Evolutionary conservation across 2,888 invertebrate species (phyloP).

Genomic region (Kuschelorhynchus macadamiae): DNA sequence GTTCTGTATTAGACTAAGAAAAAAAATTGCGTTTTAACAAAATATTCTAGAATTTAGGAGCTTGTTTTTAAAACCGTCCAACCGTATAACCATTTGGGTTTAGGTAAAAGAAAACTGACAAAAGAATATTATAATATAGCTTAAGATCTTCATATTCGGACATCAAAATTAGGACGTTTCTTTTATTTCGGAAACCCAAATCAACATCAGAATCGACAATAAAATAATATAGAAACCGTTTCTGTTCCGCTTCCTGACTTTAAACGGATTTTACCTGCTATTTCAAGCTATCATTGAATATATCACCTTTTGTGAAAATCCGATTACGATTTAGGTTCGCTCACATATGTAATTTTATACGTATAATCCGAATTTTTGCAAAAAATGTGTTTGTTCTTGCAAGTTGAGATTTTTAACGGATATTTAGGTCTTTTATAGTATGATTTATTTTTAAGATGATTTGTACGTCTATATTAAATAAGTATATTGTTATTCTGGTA

Average conservation of each 20-base stretch:
- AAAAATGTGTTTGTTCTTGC: constrained; percentile 30
- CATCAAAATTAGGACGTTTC: constrained; percentile 40
- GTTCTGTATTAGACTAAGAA: too few relatives aligned
- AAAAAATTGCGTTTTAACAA: too few relatives aligned
- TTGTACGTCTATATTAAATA: too few relatives aligned
- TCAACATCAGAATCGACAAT: constrained; percentile 34
- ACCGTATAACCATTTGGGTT: not conserved
- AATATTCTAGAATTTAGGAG: too few relatives aligned
- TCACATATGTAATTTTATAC: constrained; percentile 43
- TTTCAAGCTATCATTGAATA: constrained; percentile 27
- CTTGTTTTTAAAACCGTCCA: constrained; percentile 7
- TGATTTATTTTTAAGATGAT: not conserved
- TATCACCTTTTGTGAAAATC: constrained; percentile 44
- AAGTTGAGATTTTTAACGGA: constrained; percentile 22
- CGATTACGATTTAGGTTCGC: constrained; percentile 33
- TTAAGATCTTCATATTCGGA: constrained; percentile 14
- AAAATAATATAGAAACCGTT: constrained; percentile 14
- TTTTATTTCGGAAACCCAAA: constrained; percentile 28
- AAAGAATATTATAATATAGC: constrained; percentile 23
- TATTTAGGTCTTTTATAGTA: not conserved
- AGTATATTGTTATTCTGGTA: too few relatives aligned
- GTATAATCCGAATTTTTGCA: constrained; percentile 34
- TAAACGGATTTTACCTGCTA: constrained; percentile 26
- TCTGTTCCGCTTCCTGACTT: constrained; percentile 23
- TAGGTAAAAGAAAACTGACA: constrained; percentile 30